Percentiles rank a stretch among this genome's conserved stretches.
Conservation (phyloP, 92 coral and sea anemone species). For the Montipora capitata region DNA sequence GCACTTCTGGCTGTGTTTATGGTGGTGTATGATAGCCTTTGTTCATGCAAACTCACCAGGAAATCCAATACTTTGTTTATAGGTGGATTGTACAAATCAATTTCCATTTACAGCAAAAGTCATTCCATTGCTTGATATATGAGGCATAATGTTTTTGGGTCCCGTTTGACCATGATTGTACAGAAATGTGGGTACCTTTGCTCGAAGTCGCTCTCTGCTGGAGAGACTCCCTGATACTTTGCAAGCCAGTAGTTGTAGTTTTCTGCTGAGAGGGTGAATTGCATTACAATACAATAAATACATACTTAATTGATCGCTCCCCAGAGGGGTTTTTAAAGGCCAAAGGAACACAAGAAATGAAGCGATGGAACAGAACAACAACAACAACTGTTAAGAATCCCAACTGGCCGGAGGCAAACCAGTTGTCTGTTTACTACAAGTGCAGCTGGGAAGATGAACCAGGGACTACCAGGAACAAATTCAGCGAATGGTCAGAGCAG, state of each 20-base stretch:
- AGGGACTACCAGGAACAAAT: too few relatives aligned
- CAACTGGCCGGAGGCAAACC: too few relatives aligned
- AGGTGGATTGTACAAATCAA: constrained; percentile 61
- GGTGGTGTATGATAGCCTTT: constrained; percentile 36
- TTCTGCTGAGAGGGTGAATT: too few relatives aligned
- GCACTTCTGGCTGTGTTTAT: constrained; percentile 73
- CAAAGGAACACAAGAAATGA: too few relatives aligned
- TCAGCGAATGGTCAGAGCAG: too few relatives aligned
- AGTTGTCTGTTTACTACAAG: too few relatives aligned
- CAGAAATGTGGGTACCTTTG: constrained; percentile 14
- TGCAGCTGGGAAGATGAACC: too few relatives aligned
- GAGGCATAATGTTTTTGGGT: constrained; percentile 55
- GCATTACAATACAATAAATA: too few relatives aligned
- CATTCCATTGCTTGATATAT: constrained; percentile 45
- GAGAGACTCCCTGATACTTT: constrained; percentile 55
- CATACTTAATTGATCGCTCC: too few relatives aligned
- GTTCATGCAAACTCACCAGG: constrained; percentile 43
- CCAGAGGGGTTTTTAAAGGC: too few relatives aligned
- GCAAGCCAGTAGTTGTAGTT: constrained; percentile 35
- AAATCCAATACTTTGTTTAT: constrained; percentile 43
- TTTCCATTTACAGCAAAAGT: constrained; percentile 45
- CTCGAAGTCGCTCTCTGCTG: constrained; percentile 56
- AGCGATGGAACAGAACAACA: too few relatives aligned
- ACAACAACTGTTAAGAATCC: too few relatives aligned
- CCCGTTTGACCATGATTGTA: constrained; percentile 56